Evolutionary conservation across 2,797 vertebrate species (phyloP).

Genomic region (Cheirogaleus major): DNA sequence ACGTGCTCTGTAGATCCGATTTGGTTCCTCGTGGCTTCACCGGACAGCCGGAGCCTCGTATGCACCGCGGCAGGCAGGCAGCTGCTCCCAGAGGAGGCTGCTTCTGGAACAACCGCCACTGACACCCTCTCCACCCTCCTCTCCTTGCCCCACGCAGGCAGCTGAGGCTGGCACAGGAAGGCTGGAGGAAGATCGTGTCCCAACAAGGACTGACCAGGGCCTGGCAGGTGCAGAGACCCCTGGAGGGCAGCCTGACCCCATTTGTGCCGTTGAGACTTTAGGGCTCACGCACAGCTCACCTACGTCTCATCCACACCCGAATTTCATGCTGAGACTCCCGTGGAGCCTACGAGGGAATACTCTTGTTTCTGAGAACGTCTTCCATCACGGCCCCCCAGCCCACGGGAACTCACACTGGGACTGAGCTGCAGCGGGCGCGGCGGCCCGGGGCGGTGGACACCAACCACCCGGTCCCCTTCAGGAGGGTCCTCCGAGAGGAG

Average conservation of each 20-base stretch:
- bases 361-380: not conserved
- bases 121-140: not conserved
- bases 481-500: too few species aligned
- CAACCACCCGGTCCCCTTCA: too few species aligned
- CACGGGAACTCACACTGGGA: too few species aligned
- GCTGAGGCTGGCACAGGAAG: not conserved
- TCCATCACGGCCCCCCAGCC: not conserved
- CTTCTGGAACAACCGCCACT: not conserved
- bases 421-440: accelerated
- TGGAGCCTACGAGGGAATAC: not conserved
- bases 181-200: not conserved
- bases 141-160: too few species aligned
- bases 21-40: accelerated
- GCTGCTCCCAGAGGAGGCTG: not conserved
- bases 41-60: too few species aligned
- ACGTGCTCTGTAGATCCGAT: too few species aligned
- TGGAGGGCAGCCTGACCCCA: too few species aligned
- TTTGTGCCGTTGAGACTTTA: too few species aligned
- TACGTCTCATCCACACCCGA: not conserved
- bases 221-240: too few species aligned
- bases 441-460: too few species aligned
- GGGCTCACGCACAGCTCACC: too few species aligned
- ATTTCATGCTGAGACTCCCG: not conserved
- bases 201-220: too few species aligned
- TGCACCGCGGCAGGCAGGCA: not conserved